phyloP scores from a whole-genome alignment of 2,888 invertebrate species.

The Iphiclides podalirius region DNA sequence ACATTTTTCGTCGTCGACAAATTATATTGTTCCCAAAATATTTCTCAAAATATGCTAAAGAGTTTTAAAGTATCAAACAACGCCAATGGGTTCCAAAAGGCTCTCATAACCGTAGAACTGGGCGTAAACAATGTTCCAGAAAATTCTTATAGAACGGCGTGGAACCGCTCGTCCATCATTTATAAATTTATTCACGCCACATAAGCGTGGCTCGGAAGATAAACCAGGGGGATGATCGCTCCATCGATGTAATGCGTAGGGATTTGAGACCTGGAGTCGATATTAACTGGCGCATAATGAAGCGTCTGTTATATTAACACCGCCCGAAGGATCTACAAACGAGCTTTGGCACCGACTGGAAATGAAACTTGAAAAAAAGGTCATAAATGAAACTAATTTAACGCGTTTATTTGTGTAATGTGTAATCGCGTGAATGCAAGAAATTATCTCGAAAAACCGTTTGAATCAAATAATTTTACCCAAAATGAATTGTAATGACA shows the following conservation, averaged over 20 bases:
- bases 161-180: constrained; percentile 15
- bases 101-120: no score
- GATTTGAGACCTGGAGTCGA: constrained; percentile 7
- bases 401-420: no score
- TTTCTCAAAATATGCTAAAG: not conserved
- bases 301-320: constrained; percentile 2
- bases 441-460: no score
- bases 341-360: not conserved
- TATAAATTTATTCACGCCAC: constrained; percentile 17
- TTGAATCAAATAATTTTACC: no score
- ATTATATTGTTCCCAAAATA: no score
- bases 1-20: no score
- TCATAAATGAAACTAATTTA: no score
- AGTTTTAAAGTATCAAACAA: no score
- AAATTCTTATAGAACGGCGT: not conserved
- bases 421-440: no score
- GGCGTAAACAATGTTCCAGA: not conserved
- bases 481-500: no score
- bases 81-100: no score
- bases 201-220: constrained; percentile 18
- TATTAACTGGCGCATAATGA: constrained; percentile 20
- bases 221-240: constrained; percentile 20
- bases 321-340: not conserved
- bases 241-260: constrained; percentile 9
- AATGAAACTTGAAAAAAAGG: not conserved